phyloP scores from a whole-genome alignment of 2,797 vertebrate genomes.

The Macrochelys suwanniensis region DNA sequence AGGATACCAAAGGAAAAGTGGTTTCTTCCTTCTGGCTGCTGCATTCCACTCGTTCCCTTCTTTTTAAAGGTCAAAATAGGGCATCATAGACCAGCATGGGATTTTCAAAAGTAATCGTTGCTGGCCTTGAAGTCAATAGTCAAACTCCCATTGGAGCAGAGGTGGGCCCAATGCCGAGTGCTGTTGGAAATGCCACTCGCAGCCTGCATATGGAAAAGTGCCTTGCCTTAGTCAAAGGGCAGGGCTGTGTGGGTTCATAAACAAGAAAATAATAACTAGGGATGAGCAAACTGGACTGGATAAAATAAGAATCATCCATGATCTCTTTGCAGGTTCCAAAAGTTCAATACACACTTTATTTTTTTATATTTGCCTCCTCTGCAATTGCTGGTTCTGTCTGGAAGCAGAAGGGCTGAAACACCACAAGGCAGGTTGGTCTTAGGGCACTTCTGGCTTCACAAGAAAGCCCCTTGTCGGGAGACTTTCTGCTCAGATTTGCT shows the following conservation, averaged over 20 bases:
- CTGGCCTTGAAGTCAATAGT: not conserved
- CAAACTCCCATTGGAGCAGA: not conserved
- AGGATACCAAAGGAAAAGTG: not conserved
- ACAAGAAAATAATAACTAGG: conserved; percentile 17
- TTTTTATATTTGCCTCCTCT: not conserved
- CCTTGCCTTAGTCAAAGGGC: not conserved
- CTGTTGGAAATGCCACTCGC: not conserved
- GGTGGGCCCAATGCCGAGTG: not conserved
- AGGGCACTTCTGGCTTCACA: not conserved
- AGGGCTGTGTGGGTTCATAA: not conserved
- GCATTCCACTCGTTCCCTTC: fast-evolving
- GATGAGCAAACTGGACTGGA: not conserved
- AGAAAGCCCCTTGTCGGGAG: not conserved
- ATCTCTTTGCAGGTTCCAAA: not conserved
- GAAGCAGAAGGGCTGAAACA: conserved; percentile 15
- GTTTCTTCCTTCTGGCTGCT: not conserved
- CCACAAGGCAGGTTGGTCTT: not conserved
- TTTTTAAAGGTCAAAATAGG: not conserved
- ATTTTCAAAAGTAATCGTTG: not conserved
- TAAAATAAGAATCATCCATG: not conserved
- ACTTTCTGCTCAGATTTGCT: not conserved
- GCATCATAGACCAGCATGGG: not conserved
- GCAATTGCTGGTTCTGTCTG: not conserved
- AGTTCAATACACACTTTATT: not conserved
- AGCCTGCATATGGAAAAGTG: not conserved